Evolutionary conservation across 2,113 vertebrate species (phyloP).

Genomic region (Caracal caracal): DNA sequence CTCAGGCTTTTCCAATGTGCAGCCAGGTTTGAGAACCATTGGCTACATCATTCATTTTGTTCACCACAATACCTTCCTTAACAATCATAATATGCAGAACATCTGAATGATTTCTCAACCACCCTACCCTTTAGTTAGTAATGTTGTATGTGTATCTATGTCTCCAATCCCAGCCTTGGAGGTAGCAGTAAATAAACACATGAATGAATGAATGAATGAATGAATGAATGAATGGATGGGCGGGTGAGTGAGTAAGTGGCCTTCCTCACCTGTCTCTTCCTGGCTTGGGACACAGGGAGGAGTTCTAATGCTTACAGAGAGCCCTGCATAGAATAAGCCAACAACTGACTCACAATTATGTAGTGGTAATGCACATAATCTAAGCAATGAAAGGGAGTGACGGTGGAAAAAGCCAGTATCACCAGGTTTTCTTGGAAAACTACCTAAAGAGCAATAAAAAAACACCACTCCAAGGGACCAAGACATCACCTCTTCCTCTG

Average conservation of each 20-base stretch:
- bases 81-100: neutral
- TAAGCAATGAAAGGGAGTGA: neutral
- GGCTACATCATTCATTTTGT: neutral
- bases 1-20: neutral
- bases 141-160: fast-evolving
- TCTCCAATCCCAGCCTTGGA: neutral
- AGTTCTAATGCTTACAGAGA: neutral
- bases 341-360: neutral
- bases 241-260: neutral
- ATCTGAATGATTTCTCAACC: neutral
- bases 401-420: neutral
- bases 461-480: neutral
- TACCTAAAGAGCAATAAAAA: neutral
- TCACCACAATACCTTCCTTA: neutral
- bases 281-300: neutral
- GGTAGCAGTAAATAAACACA: neutral
- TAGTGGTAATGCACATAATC: neutral
- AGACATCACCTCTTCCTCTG: neutral
- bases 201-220: neutral
- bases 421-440: neutral
- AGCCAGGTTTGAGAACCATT: neutral
- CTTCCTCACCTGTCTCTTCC: neutral
- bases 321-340: neutral
- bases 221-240: neutral
- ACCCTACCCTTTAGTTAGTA: neutral